Evolutionary conservation across 2,113 vertebrate species (phyloP).

Genomic region (Salvelinus fontinalis): DNA sequence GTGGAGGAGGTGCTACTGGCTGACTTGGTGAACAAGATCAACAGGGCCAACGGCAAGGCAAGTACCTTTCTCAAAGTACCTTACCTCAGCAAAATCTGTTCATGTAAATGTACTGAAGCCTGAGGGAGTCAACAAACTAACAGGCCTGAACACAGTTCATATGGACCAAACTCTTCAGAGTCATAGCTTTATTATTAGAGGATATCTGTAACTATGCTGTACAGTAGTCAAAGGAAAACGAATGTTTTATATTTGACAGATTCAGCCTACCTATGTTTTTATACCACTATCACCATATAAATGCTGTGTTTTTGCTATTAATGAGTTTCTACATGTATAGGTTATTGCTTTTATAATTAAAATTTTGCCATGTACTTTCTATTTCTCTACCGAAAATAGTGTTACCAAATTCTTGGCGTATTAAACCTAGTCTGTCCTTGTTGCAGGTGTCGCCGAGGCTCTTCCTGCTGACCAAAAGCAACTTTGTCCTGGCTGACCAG

Average conservation of each 20-base stretch:
- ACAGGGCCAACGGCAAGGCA: conserved; percentile 97
- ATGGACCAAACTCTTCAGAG: not conserved
- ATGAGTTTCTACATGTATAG: not conserved
- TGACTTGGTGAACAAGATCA: conserved; percentile 96
- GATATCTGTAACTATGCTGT: not conserved
- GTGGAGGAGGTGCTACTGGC: conserved; percentile 94
- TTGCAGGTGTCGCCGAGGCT: conserved; percentile 83
- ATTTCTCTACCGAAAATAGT: too few relatives aligned
- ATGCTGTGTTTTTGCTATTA: too few relatives aligned
- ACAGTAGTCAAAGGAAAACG: not conserved
- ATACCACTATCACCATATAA: too few relatives aligned
- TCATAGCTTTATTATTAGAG: not conserved
- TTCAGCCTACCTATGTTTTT: too few relatives aligned
- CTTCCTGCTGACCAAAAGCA: conserved; percentile 95
- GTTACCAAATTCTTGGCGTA: not conserved
- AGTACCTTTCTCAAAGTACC: conserved; percentile 25
- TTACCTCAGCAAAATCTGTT: too few relatives aligned
- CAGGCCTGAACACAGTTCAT: not conserved
- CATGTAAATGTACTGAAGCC: not conserved
- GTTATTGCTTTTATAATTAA: not conserved
- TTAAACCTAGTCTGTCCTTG: not conserved
- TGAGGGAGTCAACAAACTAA: not conserved
- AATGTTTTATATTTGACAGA: too few relatives aligned
- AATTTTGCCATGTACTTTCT: not conserved
- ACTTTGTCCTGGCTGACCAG: conserved; percentile 90